phyloP scores from a whole-genome alignment of 2,797 vertebrate genomes.

The Remorina albescens region DNA sequence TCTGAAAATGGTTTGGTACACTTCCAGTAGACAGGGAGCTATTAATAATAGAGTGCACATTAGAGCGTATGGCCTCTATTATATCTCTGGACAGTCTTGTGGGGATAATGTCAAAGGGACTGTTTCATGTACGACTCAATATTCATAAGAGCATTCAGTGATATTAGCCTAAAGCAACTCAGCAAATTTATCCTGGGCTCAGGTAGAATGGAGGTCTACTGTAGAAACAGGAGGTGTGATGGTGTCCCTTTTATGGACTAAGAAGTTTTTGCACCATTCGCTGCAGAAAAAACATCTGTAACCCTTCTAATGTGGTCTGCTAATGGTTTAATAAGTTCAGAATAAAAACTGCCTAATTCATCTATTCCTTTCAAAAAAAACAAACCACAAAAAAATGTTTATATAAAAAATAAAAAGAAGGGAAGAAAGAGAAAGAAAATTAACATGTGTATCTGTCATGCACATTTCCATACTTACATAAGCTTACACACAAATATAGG shows the following conservation, averaged over 20 bases:
- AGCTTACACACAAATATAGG: too few species aligned
- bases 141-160: neutral
- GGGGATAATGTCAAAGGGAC: slow-evolving; percentile 17
- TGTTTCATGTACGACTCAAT: slow-evolving; percentile 1
- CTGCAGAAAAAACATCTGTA: neutral
- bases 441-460: too few species aligned
- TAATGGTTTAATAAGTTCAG: neutral
- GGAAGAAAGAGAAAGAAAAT: too few species aligned
- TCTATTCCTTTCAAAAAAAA: too few species aligned
- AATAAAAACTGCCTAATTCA: neutral
- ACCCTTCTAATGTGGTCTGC: slow-evolving; percentile 1
- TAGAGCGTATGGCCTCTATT: neutral
- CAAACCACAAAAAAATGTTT: too few species aligned
- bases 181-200: slow-evolving; percentile 43
- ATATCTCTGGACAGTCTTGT: neutral
- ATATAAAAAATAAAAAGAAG: too few species aligned
- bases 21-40: neutral
- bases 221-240: slow-evolving; percentile 14
- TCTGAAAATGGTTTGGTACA: neutral
- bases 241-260: neutral
- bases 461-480: neutral
- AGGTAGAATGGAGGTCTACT: slow-evolving; percentile 22
- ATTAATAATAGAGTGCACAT: slow-evolving; percentile 7
- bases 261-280: neutral
- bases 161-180: slow-evolving; percentile 15